phyloP scores from a whole-genome alignment of 2,113 vertebrate species.

The Arizona elegans region DNA sequence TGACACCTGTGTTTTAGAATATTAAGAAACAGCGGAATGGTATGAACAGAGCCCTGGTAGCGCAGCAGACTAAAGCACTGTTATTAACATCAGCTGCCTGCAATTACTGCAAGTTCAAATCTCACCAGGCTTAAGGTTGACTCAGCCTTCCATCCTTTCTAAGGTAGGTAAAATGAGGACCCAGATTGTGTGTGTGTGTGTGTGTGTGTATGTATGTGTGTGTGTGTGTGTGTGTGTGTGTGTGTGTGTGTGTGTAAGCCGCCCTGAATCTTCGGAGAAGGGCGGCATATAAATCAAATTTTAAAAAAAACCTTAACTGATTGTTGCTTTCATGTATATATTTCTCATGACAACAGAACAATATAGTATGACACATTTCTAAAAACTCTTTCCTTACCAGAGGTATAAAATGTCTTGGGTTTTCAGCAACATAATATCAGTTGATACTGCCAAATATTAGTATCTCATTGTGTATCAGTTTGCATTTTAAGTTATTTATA shows the following conservation, averaged over 20 bases:
- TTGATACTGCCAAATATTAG: neutral
- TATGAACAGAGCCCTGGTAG: neutral
- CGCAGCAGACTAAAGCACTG: no score
- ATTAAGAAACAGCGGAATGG: neutral
- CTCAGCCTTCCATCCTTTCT: no score
- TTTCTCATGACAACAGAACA: neutral
- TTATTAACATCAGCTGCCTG: no score
- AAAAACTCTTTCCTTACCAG: neutral
- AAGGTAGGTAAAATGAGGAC: no score
- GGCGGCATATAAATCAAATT: no score
- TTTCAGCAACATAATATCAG: neutral
- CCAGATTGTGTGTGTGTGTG: no score
- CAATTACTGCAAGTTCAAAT: no score
- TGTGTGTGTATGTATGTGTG: no score
- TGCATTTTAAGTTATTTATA: neutral
- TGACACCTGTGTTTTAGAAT: neutral
- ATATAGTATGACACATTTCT: neutral
- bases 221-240: no score
- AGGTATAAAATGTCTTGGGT: neutral
- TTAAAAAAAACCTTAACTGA: neutral
- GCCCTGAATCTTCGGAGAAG: no score
- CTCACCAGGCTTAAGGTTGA: no score
- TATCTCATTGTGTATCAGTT: neutral
- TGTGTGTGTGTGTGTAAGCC: no score
- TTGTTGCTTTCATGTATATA: neutral